Evolutionary conservation across 2,113 vertebrate species (phyloP).

Genomic region (Eclectus roratus): DNA sequence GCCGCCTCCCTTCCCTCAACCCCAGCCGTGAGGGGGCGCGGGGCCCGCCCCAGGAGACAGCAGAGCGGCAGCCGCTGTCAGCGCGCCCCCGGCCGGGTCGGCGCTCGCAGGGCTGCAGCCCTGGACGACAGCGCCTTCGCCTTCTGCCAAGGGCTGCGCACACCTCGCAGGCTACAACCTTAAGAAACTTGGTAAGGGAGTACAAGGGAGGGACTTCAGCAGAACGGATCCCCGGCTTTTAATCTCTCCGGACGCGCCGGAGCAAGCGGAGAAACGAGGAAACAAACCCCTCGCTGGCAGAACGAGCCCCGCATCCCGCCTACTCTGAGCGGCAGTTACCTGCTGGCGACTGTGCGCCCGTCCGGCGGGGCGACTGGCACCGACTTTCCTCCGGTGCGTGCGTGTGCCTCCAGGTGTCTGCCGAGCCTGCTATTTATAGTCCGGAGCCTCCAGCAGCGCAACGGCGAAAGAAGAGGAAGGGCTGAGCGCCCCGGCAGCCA

Average conservation of each 20-base stretch:
- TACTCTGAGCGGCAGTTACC: background rate
- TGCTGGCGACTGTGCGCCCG: background rate
- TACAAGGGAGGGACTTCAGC: background rate
- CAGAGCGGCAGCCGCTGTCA: background rate
- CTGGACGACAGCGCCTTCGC: background rate
- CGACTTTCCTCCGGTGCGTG: background rate
- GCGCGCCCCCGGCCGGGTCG: no score
- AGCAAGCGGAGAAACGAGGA: background rate
- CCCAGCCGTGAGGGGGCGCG: background rate
- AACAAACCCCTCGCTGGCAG: background rate
- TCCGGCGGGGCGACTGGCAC: background rate
- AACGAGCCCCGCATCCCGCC: background rate
- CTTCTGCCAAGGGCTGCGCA: background rate
- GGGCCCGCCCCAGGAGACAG: background rate
- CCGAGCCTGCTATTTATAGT: conserved; percentile 74
- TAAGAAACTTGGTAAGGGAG: conserved; percentile 51
- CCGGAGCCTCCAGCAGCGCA: conserved; percentile 21
- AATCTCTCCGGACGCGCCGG: background rate
- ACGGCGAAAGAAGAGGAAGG: background rate
- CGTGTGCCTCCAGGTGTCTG: background rate
- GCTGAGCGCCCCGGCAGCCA: background rate
- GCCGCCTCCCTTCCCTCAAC: background rate
- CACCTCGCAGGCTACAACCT: background rate
- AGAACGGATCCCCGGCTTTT: background rate
- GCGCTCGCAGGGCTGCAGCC: background rate